phyloP scores from a whole-genome alignment of 2,113 vertebrate genomes.

The Dasypus novemcinctus region DNA sequence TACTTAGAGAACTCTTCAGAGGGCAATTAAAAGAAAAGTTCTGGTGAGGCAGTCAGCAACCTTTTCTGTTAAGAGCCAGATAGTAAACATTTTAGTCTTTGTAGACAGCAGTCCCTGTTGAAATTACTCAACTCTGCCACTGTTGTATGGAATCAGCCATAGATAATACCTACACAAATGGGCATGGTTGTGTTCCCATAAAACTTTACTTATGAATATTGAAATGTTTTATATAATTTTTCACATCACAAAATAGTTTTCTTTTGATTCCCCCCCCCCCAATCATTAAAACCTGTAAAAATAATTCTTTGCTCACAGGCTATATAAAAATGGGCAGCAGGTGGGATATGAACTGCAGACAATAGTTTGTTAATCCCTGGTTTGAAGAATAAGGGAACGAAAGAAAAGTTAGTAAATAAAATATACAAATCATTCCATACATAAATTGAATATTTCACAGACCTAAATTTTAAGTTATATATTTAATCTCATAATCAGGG shows the following conservation, averaged over 20 bases:
- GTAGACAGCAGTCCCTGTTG: neutral
- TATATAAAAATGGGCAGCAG: neutral
- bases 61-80: neutral
- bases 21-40: neutral
- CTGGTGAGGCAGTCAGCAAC: neutral
- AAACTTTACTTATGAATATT: neutral
- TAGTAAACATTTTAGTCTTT: neutral
- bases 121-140: neutral
- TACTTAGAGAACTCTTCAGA: neutral
- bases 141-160: neutral
- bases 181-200: neutral
- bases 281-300: neutral
- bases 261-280: neutral
- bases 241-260: neutral
- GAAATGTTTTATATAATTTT: neutral
- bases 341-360: neutral
- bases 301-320: neutral
- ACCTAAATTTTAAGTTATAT: neutral
- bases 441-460: neutral
- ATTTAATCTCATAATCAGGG: constrained; percentile 2
- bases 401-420: constrained; percentile 23
- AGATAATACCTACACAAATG: neutral
- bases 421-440: neutral
- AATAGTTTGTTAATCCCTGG: neutral
- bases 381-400: neutral